These are phyloP conservation scores for Bellardia pandia DNA, from an alignment of 2,888 invertebrate species.

Conservation along the genomic window DNA sequence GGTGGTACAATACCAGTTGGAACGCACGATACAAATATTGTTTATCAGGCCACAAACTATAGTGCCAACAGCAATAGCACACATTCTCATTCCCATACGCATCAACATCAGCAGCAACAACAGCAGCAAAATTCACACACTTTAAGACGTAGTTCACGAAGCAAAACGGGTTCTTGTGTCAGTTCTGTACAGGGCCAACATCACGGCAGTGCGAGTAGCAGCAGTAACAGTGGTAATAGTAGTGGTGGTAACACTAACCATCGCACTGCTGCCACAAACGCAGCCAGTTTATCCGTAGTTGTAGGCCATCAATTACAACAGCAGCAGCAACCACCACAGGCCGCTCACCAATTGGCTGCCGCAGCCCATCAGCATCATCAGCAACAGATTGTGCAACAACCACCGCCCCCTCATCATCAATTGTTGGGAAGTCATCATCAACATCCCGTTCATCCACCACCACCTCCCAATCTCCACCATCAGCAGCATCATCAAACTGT, in stretches of 20 bases:
- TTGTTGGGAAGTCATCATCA: constrained; percentile 61
- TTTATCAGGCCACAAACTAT: constrained; percentile 68
- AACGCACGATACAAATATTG: constrained; percentile 65
- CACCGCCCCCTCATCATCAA: constrained; percentile 62
- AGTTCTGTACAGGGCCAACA: constrained; percentile 81
- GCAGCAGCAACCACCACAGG: constrained; percentile 71
- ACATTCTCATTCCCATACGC: constrained; percentile 61
- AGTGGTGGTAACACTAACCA: constrained; percentile 71
- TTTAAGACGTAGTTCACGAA: constrained; percentile 84
- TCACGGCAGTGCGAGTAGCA: constrained; percentile 79
- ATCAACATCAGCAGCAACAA: constrained; percentile 64
- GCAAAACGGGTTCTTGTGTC: constrained; percentile 85
- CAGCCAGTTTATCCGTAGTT: constrained; percentile 71
- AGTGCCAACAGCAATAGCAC: constrained; percentile 57
- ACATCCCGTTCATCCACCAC: constrained; percentile 33
- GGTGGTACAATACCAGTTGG: constrained; percentile 57
- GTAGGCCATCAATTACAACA: constrained; percentile 73
- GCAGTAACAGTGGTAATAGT: constrained; percentile 73
- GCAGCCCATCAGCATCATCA: constrained; percentile 65
- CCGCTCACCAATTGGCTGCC: constrained; percentile 58
- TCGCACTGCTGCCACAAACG: constrained; percentile 62
- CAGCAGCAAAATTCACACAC: constrained; percentile 77
- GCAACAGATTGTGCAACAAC: constrained; percentile 67
- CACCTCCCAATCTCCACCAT: constrained; percentile 61
- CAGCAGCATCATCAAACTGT: constrained; percentile 72